Evolutionary conservation across 2,888 invertebrate species (phyloP), one percentile per base, ranked within the genome.

Genomic region (Sinhomidia bicolor): DNA sequence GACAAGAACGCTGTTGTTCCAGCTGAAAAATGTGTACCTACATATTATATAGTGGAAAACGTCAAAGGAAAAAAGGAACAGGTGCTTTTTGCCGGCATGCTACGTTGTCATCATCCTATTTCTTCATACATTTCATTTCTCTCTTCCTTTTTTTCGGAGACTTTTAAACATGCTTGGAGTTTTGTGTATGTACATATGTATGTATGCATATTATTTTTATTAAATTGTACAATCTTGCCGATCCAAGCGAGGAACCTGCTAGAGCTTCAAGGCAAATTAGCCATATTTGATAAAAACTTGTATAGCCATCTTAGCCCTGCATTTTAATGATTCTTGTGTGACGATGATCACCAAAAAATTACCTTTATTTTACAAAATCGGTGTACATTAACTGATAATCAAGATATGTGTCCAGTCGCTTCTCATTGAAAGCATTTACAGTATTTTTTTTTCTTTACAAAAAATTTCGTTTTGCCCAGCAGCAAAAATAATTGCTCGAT

Each of bases 241-340:
- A 29, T 7, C 1, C 32, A 54, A 83, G 44, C 17, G 74, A 57
- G 47, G 32, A 20, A 29, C 62, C 65, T 78, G 62, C 54, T 83
- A n/a, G n/a, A 32, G 71, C 88, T 88, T 51, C 57, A 68, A 83
- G 88, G 84, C 79, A 88, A 88, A 88, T 84, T 88, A 80, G 57
- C 88, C 88, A 88, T 88, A 88, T 88, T 88, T 88, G 88, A 88
- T 83, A n/a, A n/a, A n/a, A n/a, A n/a, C 47, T 65, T 81, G 9
- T 36, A n/a, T n/a, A n/a, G n/a, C n/a, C n/a, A n/a, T n/a, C n/a
- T n/a, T n/a, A n/a, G n/a, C 7, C 20, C 14, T 74, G 76, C 44
- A 44, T 71, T 74, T 74, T 47, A n/a, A 76, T 29, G 17, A 9
- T 6, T 36, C 36, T 29, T 3, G 6, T 32, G 2, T 71, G 44